Evolutionary conservation across 2,797 vertebrate genomes (phyloP), one percentile per base, ranked within the genome.

Genomic region (Emys orbicularis): DNA sequence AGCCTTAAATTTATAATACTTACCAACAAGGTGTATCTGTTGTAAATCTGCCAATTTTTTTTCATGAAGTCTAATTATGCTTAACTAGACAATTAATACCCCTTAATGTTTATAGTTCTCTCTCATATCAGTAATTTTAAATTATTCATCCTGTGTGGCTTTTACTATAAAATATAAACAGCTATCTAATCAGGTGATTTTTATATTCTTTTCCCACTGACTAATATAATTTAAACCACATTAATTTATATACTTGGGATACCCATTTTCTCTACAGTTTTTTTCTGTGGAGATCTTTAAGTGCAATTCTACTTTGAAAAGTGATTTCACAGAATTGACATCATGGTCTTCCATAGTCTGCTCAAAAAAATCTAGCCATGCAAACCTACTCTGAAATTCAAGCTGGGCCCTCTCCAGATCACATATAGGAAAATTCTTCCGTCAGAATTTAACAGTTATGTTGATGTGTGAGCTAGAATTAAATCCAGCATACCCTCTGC

Each of bases 1-100:
- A 93, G 79, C 29, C 29, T 93, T 87, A 86, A 84, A 88, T 89
- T 84, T 86, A 82, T 34, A 94, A 47, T 57, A 53, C 81, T 77
- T 59, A n/a, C 31, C 81, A 89, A 84, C 81, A 80, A 84, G 25
- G 29, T 31, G 12, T 15, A 27, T 84, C 34, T 89, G 83, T 83
- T 87, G 65, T 18, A 92, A 81, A 89, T 90, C 12, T 49, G 86
- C 56, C 34, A 92, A 89, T 82, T 81, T 79, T 41, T 27, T 84
- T 41, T 90, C 81, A 74, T 12, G 34, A 21, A 84, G n/a, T 41
- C 44, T 91, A 81, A 87, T 93, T 76, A 94, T 5, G 56, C 49
- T 86, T 87, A 84, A 89, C 86, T 57, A 37, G 19, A 90, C 86
- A 89, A 89, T 91, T 54, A 23, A 52, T 84, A 37, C 8, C 1